Evolutionary conservation across 2,113 vertebrate genomes (phyloP), one percentile per base, ranked within the genome.

Genomic region (Alethe castanea): DNA sequence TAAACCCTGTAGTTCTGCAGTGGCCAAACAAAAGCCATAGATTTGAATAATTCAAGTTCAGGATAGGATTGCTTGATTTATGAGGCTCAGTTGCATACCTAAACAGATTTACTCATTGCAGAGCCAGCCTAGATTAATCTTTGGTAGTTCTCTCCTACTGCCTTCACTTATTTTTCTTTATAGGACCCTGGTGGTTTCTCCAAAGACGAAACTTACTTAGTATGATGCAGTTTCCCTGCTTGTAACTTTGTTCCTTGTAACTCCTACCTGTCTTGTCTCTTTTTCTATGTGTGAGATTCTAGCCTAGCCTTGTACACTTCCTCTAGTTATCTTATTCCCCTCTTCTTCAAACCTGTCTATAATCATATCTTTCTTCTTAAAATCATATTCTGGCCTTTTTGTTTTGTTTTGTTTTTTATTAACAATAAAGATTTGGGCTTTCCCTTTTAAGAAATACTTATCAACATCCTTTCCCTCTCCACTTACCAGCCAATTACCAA

Each of bases 81-180:
- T 1, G 14, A 82, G 54, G 29, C 66, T 85, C 33, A 52, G 79
- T 69, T 77, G 62, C 62, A 66, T 82, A 61, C 45, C 62, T 86
- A 73, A 88, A 85, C 52, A 79, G 74, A 90, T 92, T 72, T 82
- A 90, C 33, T 88, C 19, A 61, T 76, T 86, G 74, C 74, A 88
- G 67, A 69, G 36, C 50, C 62, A 92, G 45, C 42, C 74, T 72
- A 67, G 50, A 82, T 92, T 80, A 16, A 62, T 81, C 52, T 86
- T 77, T 61, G 19, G 31, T 77, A 62, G 76, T 59, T 92, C 7
- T 72, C 45, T 93, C 29, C 26, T 83, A 66, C 28, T 77, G 35
- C 60, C 59, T 77, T 93, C 28, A 47, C 70, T 84, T 78, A 73
- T 42, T 95, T 94, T 83, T 80, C 71, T 83, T 88, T 88, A 86